Evolutionary conservation across 1,140 invertebrate genomes (phyloP), one percentile per base, ranked within the genome.

Genomic region (Aculops lycopersici): DNA sequence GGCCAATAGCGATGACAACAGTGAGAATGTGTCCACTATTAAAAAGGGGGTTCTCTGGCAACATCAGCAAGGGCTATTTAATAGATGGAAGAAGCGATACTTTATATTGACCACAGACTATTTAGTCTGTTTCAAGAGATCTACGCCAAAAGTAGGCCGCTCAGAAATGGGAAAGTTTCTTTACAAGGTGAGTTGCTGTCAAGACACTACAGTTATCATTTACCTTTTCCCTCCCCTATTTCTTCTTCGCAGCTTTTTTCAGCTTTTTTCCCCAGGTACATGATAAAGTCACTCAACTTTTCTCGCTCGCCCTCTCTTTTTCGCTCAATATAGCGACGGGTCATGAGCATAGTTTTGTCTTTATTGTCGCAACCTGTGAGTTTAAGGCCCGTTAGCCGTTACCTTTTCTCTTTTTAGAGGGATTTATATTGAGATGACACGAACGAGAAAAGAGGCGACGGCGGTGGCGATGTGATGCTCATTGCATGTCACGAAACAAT

Each of bases 141-240:
- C 39, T 24, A 64, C 65, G 20, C 64, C 65, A 3, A 51, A 51
- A 41, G 63, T 68, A 48, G 57, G 64, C 40, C 65, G 68, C 42
- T 69, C 69, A 3, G 67, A 70, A 49, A 70, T 71, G 68, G 69
- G 69, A 39, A 65, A 66, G 48, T 71, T 70, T 52, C 61, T 70
- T 41, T 70, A 68, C 55, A 70, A 70, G 60, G 66, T 67, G 54
- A 57, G 52, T 43, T 14, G n/a, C n/a, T n/a, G n/a, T n/a, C n/a
- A 17, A 17, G n/a, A 12, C 31, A 12, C n/a, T 35, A 35, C 31
- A 12, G 12, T 35, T n/a, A 12, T 35, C 31, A 35, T 35, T 35
- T 35, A 12, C n/a, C n/a, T 35, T 35, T n/a, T 35, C n/a, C 12
- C n/a, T 35, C n/a, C 12, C n/a, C n/a, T 12, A 12, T 35, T 35